Evolutionary conservation across 2,888 invertebrate species (phyloP), one percentile per base, ranked within the genome.

Genomic region (Lysandra coridon): DNA sequence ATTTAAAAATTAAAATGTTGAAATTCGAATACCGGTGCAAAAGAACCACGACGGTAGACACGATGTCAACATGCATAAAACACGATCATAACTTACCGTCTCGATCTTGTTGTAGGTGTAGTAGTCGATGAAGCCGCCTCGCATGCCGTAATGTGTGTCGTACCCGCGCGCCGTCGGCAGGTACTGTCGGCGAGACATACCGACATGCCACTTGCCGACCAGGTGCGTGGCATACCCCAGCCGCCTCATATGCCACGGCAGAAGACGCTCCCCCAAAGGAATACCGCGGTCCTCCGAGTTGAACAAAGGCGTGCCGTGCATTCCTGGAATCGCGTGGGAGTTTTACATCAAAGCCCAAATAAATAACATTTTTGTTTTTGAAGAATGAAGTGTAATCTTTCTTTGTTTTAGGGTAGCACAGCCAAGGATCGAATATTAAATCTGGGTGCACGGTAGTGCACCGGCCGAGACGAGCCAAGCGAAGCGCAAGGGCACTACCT

Each of bases 201-300:
- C 98, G 80, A 98, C 95, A 88, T 97, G 97, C 98, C 98, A 99
- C 93, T 99, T 99, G 37, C 99, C 99, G 12, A 99, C 95, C 49
- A 98, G 95, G 88, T 98, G 97, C 0, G 98, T 98, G 6, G 93
- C 90, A 90, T 98, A 99, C 0, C 97, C 98, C 80, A 95, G 86
- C 57, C 93, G 94, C 84, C 95, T 95, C 81, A 98, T 88, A 87
- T 96, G 96, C 84, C 96, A 92, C 0, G 96, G 96, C n/a, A 96
- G 85, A 1, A 96, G 87, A 5, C 95, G 95, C 86, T 96, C 96
- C 37, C 94, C 92, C 53, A 92, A 80, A 0, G 95, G 95, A 80
- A 95, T 93, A 2, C 93, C 95, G 44, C 94, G 88, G 80, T 93
- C 91, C 86, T 95, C 94, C 0, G 91, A 87, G 81, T 94, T 94